Base-by-base conservation (phyloP, 2,888 invertebrate genomes). In the Phalera bucephala region DNA sequence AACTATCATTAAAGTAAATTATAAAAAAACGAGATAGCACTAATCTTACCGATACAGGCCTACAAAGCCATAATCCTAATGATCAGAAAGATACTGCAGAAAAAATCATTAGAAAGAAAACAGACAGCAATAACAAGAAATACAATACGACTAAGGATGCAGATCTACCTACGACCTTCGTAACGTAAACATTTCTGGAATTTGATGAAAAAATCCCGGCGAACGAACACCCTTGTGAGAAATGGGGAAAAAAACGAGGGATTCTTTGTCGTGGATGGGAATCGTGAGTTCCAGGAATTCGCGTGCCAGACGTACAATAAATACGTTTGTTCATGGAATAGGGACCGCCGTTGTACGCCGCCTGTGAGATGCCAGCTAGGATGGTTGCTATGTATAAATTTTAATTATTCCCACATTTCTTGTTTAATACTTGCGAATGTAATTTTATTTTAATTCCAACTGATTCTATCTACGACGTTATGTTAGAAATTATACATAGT, bases 271-370 rank as follows among this genome's bases (percentile, higher is more conserved):
- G 71, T 59, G 68, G 76, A 80, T 84, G 89, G 80, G 87, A 88
- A 86, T 75, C 67, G 67, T 73, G 64, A 61, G 64, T 89, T 88
- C 87, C 64, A 48, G 73, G 88, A 85, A 88, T 86, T 86, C 89
- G 84, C 88, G 88, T 89, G 89, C 87, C 81, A 79, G 72, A 62
- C 64, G 57, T 64, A 68, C 61, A 62, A 62, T 60, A 58, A 57
- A 56, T 57, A 52, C 64, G 64, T 69, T 69, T 68, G 71, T 68
- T 63, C 63, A 64, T 59, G 64, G 69, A 68, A 70, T 64, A 70
- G 66, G 60, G 53, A 50, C 64, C 58, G 68, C 70, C 68, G 68
- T 73, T 61, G 56, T 51, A 46, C 61, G 54, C 52, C 52, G 38
- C 36, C 36, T 28, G 31, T 22, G 10, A 36, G 26, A 60, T 51